phyloP scores from a whole-genome alignment of 1,140 invertebrate species.

The Drosophila malerkotliana region DNA sequence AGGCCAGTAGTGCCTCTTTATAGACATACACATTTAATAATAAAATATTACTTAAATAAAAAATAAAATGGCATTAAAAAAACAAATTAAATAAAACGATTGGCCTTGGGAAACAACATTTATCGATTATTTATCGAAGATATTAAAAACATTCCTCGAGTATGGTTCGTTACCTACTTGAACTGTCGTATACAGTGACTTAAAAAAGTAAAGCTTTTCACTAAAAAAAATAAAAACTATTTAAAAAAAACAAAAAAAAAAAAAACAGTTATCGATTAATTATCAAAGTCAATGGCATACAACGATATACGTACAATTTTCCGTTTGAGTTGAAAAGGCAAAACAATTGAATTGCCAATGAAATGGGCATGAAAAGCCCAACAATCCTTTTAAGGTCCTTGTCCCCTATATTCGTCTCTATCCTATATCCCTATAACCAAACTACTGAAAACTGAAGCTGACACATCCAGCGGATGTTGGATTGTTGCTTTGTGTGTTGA shows the following conservation, averaged over 20 bases:
- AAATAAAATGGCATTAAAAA: too few relatives aligned
- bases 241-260: too few relatives aligned
- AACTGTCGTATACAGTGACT: too few relatives aligned
- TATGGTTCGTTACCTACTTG: too few relatives aligned
- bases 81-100: too few relatives aligned
- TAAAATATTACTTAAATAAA: background rate
- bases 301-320: too few relatives aligned
- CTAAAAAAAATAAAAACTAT: too few relatives aligned
- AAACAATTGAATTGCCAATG: slow-evolving; percentile 50
- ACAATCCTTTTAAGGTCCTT: slow-evolving; percentile 18
- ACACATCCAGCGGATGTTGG: slow-evolving; percentile 33
- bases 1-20: background rate
- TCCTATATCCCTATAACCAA: too few relatives aligned
- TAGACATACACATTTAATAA: background rate
- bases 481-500: slow-evolving; percentile 11
- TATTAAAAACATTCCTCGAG: background rate
- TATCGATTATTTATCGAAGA: slow-evolving; percentile 27
- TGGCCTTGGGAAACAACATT: background rate
- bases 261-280: slow-evolving; percentile 21
- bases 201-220: too few relatives aligned
- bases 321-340: background rate
- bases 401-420: background rate
- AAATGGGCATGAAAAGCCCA: slow-evolving; percentile 39
- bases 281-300: slow-evolving; percentile 19
- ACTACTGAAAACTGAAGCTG: slow-evolving; percentile 3